Conservation (phyloP, 2,113 vertebrate genomes). For the Haliaeetus leucogaster region DNA sequence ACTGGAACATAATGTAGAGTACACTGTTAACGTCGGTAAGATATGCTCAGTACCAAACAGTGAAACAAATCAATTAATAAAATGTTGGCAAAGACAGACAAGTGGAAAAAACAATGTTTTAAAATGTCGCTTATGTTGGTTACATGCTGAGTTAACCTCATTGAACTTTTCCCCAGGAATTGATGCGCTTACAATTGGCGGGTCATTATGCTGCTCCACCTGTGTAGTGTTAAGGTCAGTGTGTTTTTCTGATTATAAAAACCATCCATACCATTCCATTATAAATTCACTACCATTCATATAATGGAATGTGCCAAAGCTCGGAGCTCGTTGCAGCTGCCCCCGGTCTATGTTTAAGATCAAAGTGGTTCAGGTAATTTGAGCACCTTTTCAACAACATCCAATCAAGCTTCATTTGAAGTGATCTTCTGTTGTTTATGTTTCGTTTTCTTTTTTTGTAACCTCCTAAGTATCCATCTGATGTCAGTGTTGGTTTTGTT, state of each 20-base stretch:
- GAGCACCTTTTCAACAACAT: not conserved
- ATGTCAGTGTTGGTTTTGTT: conserved; percentile 20
- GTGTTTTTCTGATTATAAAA: conserved; percentile 87
- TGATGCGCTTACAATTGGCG: conserved; percentile 92
- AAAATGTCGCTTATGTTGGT: conserved; percentile 57
- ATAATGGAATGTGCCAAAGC: conserved; percentile 79
- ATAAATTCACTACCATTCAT: conserved; percentile 77
- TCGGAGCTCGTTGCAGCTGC: conserved; percentile 36
- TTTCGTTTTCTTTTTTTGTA: not conserved
- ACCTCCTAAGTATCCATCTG: not conserved
- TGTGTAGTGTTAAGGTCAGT: conserved; percentile 99
- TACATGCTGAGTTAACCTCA: conserved; percentile 84
- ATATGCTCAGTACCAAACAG: not conserved
- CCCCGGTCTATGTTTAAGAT: conserved; percentile 13
- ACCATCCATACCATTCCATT: conserved; percentile 83
- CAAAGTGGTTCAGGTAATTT: conserved; percentile 38
- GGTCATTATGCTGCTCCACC: conserved; percentile 99
- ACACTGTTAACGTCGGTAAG: not conserved
- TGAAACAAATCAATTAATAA: not conserved
- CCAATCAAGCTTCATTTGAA: conserved; percentile 11
- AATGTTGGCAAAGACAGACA: not conserved
- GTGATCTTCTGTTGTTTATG: not conserved
- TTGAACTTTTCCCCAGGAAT: conserved; percentile 94
- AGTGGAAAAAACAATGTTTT: conserved; percentile 19
- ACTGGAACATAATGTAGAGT: not conserved